Base-by-base conservation (phyloP, 2,113 vertebrate genomes). In the Chloropsis cyanopogon region DNA sequence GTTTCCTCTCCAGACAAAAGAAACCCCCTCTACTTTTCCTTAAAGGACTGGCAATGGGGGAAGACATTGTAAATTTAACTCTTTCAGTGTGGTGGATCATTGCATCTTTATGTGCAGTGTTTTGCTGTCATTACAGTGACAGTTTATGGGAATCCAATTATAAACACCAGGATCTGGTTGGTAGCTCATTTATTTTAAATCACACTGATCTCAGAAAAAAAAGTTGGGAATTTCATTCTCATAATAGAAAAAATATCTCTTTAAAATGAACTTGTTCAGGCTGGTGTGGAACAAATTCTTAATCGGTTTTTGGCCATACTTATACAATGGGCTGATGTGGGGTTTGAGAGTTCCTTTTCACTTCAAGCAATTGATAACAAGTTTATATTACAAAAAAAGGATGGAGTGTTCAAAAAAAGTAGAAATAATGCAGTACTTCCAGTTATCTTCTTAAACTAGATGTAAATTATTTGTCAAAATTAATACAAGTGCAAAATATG, bases 1-100 rank as follows among this genome's bases (percentile, higher is more conserved):
- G 97, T 97, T 98, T 97, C 96, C 85, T 97, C 86, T 97, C 76
- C 83, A 93, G 88, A 93, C 85, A 84, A 87, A 92, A 95, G 87
- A 86, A 46, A 46, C 21, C 41, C 59, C 54, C 64, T 94, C 88
- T 81, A 35, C 76, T 91, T 97, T 94, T 80, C 50, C 77, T 88
- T 91, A 56, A 87, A 92, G 41, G 60, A 52, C 44, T 50, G 53
- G 39, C 2, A 4, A 3, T 59, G 54, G 70, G 71, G 82, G 78
- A 78, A 82, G 86, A 66, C 46, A 41, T 84, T 33, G 66, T 25
- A 28, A 49, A 59, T 80, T 97, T 98, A 98, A 98, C 97, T 71
- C 95, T 82, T 98, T 95, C 77, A 44, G 47, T 35, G 14, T 19
- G 0, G 4, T 46, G 28, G 50, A 21, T 20, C n/a, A 1, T 14